These are phyloP conservation scores for Mirza zaza DNA, from an alignment of 2,113 vertebrate genomes.

Conservation along the genomic window DNA sequence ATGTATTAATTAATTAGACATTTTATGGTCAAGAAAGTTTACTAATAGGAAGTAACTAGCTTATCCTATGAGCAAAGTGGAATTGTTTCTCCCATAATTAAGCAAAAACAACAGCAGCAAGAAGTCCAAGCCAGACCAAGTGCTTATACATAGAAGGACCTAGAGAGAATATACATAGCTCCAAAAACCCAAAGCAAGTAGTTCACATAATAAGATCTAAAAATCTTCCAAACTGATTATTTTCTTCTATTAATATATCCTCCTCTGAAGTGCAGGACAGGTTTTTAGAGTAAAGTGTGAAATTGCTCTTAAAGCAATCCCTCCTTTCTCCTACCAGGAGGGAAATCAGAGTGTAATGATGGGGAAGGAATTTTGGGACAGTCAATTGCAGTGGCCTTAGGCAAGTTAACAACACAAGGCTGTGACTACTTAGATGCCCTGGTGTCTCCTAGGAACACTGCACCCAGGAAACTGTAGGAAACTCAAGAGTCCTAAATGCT, in stretches of 20 bases:
- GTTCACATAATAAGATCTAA: not conserved
- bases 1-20: not conserved
- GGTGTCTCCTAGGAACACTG: not conserved
- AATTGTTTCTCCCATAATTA: not conserved
- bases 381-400: not conserved
- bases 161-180: not conserved
- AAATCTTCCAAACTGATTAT: not conserved
- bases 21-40: not conserved
- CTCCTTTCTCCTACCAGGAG: not conserved
- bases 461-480: not conserved
- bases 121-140: not conserved
- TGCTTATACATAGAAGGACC: not conserved
- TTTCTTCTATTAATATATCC: not conserved
- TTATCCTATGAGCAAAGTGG: not conserved
- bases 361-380: not conserved
- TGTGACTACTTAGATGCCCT: not conserved
- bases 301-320: conserved; percentile 46
- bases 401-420: not conserved
- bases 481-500: not conserved
- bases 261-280: conserved; percentile 1
- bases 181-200: not conserved
- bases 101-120: not conserved
- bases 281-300: conserved; percentile 50
- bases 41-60: not conserved
- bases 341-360: conserved; percentile 44